Evolutionary conservation across 2,113 vertebrate species (phyloP).

Genomic region (Heliornis fulica): DNA sequence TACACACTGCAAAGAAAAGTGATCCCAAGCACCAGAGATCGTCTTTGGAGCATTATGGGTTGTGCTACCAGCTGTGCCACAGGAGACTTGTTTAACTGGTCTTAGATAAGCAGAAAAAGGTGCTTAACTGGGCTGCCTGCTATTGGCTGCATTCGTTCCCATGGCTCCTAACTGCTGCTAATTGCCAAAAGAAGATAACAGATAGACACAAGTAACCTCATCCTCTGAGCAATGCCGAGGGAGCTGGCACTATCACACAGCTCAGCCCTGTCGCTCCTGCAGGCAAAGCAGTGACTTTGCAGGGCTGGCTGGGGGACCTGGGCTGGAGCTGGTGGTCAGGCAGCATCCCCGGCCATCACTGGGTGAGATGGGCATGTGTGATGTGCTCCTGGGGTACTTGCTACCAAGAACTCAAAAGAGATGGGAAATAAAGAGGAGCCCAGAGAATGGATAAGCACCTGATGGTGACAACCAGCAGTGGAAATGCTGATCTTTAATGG

Average conservation of each 20-base stretch:
- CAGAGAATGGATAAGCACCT: background rate
- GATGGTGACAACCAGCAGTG: background rate
- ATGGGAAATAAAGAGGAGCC: slow-evolving; percentile 5
- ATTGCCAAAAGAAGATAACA: slow-evolving; percentile 33
- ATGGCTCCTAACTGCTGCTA: background rate
- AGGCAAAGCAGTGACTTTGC: background rate
- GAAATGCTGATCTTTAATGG: background rate
- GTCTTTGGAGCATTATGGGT: background rate
- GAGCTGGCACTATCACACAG: background rate
- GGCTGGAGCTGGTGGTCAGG: background rate
- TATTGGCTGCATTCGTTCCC: slow-evolving; percentile 9
- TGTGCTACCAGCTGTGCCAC: background rate
- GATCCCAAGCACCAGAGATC: background rate
- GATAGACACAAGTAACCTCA: slow-evolving; percentile 29
- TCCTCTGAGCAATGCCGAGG: background rate
- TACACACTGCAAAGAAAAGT: background rate
- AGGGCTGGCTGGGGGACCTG: background rate
- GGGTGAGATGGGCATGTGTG: background rate
- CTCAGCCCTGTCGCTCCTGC: background rate
- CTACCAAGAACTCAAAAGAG: background rate
- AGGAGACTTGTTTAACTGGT: slow-evolving; percentile 2
- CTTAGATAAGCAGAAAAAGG: slow-evolving; percentile 11
- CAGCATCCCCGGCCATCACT: background rate
- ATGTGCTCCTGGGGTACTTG: background rate
- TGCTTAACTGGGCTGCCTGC: slow-evolving; percentile 9